Evolutionary conservation across 2,888 invertebrate species (phyloP).

Genomic region (Stenotaenia linearis): DNA sequence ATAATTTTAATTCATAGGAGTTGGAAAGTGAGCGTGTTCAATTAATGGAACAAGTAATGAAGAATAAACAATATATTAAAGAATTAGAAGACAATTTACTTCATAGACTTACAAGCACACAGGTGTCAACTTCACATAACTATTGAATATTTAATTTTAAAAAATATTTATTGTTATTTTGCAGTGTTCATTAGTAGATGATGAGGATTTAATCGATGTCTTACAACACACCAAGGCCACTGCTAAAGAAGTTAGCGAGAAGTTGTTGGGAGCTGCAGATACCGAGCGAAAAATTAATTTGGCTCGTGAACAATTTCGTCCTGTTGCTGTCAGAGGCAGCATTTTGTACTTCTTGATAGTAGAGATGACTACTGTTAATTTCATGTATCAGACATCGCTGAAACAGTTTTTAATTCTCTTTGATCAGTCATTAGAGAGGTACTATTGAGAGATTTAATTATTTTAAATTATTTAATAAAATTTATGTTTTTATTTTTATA

Average conservation of each 20-base stretch:
- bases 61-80: slow-evolving; percentile 93
- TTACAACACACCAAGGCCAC: slow-evolving; percentile 79
- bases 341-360: slow-evolving; percentile 93
- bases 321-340: slow-evolving; percentile 89
- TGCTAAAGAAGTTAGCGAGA: slow-evolving; percentile 90
- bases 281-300: slow-evolving; percentile 90
- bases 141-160: too few relatives aligned
- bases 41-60: slow-evolving; percentile 90
- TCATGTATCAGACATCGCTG: slow-evolving; percentile 94
- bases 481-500: slow-evolving; percentile 33
- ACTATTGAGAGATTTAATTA: not conserved
- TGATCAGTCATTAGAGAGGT: slow-evolving; percentile 83
- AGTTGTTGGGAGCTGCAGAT: slow-evolving; percentile 82
- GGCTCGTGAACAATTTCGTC: slow-evolving; percentile 90
- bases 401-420: slow-evolving; percentile 91
- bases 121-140: too few relatives aligned
- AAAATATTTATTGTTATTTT: too few relatives aligned
- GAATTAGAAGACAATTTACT: slow-evolving; percentile 88
- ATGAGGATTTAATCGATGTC: slow-evolving; percentile 87
- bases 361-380: slow-evolving; percentile 93
- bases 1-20: slow-evolving; percentile 52
- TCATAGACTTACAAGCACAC: slow-evolving; percentile 83
- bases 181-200: slow-evolving; percentile 86
- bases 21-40: slow-evolving; percentile 89
- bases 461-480: not conserved